Conservation (phyloP, 2,113 vertebrate genomes). For the Trachemys scripta region DNA sequence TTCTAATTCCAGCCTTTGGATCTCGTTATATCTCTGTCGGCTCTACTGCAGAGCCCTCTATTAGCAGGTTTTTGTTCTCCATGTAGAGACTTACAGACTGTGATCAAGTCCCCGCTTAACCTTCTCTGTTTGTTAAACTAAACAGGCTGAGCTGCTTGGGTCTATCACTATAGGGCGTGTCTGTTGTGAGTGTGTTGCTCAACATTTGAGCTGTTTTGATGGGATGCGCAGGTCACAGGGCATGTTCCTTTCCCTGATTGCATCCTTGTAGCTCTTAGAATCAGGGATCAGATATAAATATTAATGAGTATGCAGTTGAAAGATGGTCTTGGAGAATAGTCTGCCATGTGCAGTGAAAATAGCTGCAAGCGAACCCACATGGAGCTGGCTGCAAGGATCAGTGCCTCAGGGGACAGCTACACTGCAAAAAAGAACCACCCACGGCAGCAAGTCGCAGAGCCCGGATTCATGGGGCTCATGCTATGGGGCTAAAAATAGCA, state of each 20-base stretch:
- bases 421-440: neutral
- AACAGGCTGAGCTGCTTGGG: neutral
- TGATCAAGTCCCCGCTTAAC: neutral
- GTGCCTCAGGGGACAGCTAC: neutral
- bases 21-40: neutral
- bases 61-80: neutral
- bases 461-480: neutral
- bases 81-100: neutral
- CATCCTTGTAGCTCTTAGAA: neutral
- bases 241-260: neutral
- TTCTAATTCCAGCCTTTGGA: neutral
- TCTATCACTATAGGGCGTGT: neutral
- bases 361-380: neutral
- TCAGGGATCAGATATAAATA: neutral
- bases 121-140: neutral
- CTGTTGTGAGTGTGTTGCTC: neutral
- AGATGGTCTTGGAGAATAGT: neutral
- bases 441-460: neutral
- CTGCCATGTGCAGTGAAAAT: neutral
- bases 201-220: neutral
- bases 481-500: neutral
- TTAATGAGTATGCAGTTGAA: neutral
- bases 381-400: neutral
- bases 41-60: neutral
- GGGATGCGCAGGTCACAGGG: rapidly evolving